Conservation (phyloP, 2,888 invertebrate genomes). For the Tuberolachnus salignus region DNA sequence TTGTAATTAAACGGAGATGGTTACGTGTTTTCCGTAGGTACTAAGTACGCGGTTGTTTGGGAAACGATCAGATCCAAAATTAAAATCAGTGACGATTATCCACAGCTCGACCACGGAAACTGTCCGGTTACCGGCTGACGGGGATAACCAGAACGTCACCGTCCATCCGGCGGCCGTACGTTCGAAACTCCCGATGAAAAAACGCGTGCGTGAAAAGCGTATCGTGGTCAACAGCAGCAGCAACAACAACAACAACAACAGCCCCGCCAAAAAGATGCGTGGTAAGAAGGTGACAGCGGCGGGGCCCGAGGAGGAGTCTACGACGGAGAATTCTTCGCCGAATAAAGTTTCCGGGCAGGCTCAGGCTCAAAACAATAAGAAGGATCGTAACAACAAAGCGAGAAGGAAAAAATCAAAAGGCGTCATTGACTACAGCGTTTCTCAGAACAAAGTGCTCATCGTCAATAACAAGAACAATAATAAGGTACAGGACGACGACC, state of each 20-base stretch:
- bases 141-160: conserved; percentile 69
- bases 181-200: conserved; percentile 84
- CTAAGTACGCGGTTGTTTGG: conserved; percentile 81
- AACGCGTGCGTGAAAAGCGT: conserved; percentile 70
- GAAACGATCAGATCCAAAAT: conserved; percentile 78
- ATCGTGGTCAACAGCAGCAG: conserved; percentile 52
- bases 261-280: conserved; percentile 60
- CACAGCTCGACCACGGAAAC: conserved; percentile 90
- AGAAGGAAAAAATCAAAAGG: conserved; percentile 68
- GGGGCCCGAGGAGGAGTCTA: conserved; percentile 58
- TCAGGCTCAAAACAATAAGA: conserved; percentile 62
- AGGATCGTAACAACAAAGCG: conserved; percentile 62
- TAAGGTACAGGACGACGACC: conserved; percentile 64
- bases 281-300: conserved; percentile 63
- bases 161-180: conserved; percentile 83
- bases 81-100: conserved; percentile 86
- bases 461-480: conserved; percentile 57
- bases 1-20: not conserved
- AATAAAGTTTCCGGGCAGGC: conserved; percentile 65
- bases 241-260: conserved; percentile 56
- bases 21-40: conserved; percentile 66
- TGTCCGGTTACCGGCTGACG: conserved; percentile 72
- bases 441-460: conserved; percentile 64
- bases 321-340: conserved; percentile 64
- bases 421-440: conserved; percentile 78